Evolutionary conservation across 2,113 vertebrate species (phyloP), one percentile per base, ranked within the genome.

Genomic region (Mus musculus): DNA sequence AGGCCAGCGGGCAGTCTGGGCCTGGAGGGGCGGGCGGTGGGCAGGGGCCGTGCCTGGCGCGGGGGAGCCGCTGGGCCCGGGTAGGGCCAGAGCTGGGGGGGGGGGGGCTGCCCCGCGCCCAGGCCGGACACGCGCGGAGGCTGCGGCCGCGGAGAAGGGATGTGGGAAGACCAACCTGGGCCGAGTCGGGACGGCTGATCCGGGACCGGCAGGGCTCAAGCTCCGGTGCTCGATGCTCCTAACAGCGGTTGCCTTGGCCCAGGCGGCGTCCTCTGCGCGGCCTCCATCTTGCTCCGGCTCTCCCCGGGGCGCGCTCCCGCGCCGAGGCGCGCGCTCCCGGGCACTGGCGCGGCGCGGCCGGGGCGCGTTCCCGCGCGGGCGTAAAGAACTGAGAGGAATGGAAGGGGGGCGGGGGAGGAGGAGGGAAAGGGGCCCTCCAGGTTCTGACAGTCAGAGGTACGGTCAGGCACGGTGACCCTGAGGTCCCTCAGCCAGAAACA

Each of bases 271-370:
- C 94, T 96, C 95, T 3, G 97, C 91, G 94, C 94, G 94, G 97
- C 97, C 97, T 97, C 97, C 97, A 98, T 98, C 97, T 98, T 98
- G 97, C 96, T 97, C 59, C 13, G 96, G 97, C 77, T 96, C 92
- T 97, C 87, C 91, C 95, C 95, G 78, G 96, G 84, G 94, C 97
- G 97, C 97, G 96, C 89, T 89, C 94, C 80, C 93, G 95, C 77
- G 92, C 94, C 59, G 36, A 73, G 72, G 76, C 82, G 97, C 96
- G 97, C 71, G 69, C 94, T 61, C 95, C 49, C 28, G 95, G 85
- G 86, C 96, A 46, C 39, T 69, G n/a, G 26, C 91, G 94, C 93
- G 56, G 95, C 95, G 88, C 61, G 81, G 95, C n/a, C 61, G 61
- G 30, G 84, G 92, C 82, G 33, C 94, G 84, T 89, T 26, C 89